Evolutionary conservation across 2,113 vertebrate species (phyloP), one percentile per base, ranked within the genome.

Genomic region (Daubentonia madagascariensis): DNA sequence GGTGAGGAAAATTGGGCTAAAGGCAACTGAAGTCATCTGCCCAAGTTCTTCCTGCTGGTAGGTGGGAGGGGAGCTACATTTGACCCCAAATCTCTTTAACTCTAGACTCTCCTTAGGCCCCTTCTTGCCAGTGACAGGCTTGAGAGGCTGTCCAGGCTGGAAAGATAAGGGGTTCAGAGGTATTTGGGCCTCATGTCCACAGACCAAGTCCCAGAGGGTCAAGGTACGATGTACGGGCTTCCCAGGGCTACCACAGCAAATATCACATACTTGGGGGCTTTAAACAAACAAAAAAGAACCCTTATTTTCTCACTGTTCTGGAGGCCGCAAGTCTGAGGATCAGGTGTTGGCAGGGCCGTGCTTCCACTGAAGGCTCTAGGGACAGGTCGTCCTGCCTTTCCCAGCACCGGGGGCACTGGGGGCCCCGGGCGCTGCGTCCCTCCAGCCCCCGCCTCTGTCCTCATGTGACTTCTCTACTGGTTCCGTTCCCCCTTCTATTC

Each of bases 351-450:
- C 35, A 7, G 43, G 23, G 28, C 40, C 0, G 0, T 0, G n/a
- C 18, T n/a, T 11, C 50, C 30, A 25, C 0, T 1, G 0, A 4
- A 17, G 54, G 67, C 12, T 48, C 40, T 1, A 1, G 16, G 45
- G 37, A 8, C 14, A 22, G 40, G 14, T 59, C 43, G 35, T 45
- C 67, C 85, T 20, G 45, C 63, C 45, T 65, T 25, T 0, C 7
- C 6, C 5, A 50, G 37, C 35, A 0, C 65, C 8, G 70, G 65
- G 50, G 48, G 28, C 35, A n/a, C n/a, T n/a, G n/a, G n/a, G n/a
- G n/a, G n/a, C 28, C 52, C 6, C 3, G 1, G 6, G n/a, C n/a
- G n/a, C 63, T 1, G 2, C 4, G 0, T 5, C 3, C 3, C 28
- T 23, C 43, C 5, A 0, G 6, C 13, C 13, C 13, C 76, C 6